A percentile compares a stretch with the other conserved stretches of the same genome.
Evolutionary conservation across 2,113 vertebrate species (phyloP).

Genomic region (Holacanthus passer): DNA sequence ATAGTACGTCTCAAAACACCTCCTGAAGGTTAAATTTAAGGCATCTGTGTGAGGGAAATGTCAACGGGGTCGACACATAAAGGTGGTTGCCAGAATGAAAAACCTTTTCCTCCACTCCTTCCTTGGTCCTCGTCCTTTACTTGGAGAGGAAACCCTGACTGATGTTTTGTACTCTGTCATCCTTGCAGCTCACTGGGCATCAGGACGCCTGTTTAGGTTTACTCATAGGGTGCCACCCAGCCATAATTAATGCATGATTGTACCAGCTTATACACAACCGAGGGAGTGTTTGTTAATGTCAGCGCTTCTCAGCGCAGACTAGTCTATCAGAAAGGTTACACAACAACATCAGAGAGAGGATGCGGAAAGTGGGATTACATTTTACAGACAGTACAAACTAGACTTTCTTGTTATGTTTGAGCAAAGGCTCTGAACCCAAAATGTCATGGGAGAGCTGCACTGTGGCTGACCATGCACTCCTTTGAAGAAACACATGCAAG

Average conservation of each 20-base stretch:
- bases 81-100: background rate
- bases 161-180: background rate
- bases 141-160: background rate
- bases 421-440: constrained; percentile 20
- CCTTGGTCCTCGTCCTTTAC: background rate
- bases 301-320: background rate
- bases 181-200: constrained; percentile 15
- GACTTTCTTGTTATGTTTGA: constrained; percentile 1
- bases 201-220: background rate
- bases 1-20: too few species aligned
- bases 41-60: background rate
- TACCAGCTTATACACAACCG: background rate
- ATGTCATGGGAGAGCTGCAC: constrained; percentile 34
- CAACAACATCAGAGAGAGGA: constrained; percentile 15
- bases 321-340: background rate
- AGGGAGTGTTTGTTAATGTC: constrained; percentile 24
- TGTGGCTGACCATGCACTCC: constrained; percentile 27
- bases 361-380: constrained; percentile 14
- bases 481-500: constrained; percentile 38
- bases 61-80: background rate
- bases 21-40: background rate
- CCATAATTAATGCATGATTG: constrained; percentile 50
- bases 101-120: background rate
- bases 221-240: constrained; percentile 8
- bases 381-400: constrained; percentile 19